Conservation (phyloP, 1,140 invertebrate species). For the Brachionus rotundiformis region DNA sequence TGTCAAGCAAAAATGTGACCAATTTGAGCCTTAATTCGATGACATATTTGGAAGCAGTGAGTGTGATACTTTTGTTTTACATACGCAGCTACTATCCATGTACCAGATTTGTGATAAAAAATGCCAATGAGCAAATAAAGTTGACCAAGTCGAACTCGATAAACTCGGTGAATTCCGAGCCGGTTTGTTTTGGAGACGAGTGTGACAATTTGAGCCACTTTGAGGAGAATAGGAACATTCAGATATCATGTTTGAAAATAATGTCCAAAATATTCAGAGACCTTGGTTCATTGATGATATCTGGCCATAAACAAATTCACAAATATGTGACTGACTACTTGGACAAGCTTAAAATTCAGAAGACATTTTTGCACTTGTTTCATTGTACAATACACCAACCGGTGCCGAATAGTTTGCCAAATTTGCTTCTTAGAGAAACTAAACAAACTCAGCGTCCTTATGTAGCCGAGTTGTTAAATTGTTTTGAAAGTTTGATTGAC, state of each 20-base stretch:
- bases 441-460: background rate
- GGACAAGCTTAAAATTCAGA: slow-evolving; percentile 27
- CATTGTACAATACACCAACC: background rate
- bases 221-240: slow-evolving; percentile 34
- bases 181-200: background rate
- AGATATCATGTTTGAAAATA: slow-evolving; percentile 36
- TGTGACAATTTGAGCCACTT: background rate
- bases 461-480: background rate
- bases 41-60: slow-evolving; percentile 33
- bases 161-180: background rate
- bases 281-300: background rate
- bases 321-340: background rate
- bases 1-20: background rate
- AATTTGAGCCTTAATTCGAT: background rate
- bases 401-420: background rate
- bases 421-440: background rate
- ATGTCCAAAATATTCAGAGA: background rate
- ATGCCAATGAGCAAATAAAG: background rate
- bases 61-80: slow-evolving; percentile 4
- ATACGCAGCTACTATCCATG: slow-evolving; percentile 42
- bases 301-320: background rate
- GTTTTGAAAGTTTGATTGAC: slow-evolving; percentile 37
- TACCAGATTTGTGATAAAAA: slow-evolving; percentile 20
- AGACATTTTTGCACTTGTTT: slow-evolving; percentile 42
- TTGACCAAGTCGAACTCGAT: background rate